Evolutionary conservation across 1,140 invertebrate species (phyloP).

Genomic region (Scaptomyza pallida): DNA sequence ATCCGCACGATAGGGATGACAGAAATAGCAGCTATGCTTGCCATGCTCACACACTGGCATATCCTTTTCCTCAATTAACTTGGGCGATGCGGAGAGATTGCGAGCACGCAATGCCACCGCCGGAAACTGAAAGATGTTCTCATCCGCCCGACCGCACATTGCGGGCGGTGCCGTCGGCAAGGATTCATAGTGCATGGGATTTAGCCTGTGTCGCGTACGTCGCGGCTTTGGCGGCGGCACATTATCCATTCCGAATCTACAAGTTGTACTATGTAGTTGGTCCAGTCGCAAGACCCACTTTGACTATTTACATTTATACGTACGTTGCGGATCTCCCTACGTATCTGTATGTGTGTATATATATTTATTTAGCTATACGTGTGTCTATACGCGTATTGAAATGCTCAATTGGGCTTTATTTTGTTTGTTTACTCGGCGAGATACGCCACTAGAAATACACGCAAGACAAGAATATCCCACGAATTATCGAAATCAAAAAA

Average conservation of each 20-base stretch:
- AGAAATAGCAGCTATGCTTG: slow-evolving; percentile 63
- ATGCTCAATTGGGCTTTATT: slow-evolving; percentile 65
- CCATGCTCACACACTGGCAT: slow-evolving; percentile 58
- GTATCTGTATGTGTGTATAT: background rate
- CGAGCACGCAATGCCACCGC: slow-evolving; percentile 59
- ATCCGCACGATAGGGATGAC: slow-evolving; percentile 61
- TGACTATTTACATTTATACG: slow-evolving; percentile 16
- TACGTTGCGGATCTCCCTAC: background rate
- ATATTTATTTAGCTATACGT: slow-evolving; percentile 8
- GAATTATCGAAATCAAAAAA: slow-evolving; percentile 74
- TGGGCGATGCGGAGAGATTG: slow-evolving; percentile 64
- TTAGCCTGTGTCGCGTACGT: slow-evolving; percentile 47
- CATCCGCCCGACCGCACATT: slow-evolving; percentile 60
- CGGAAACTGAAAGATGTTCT: slow-evolving; percentile 75
- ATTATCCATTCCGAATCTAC: slow-evolving; percentile 41
- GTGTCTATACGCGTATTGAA: slow-evolving; percentile 39
- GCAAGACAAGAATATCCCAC: slow-evolving; percentile 68
- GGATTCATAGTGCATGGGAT: slow-evolving; percentile 65
- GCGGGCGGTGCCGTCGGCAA: slow-evolving; percentile 78
- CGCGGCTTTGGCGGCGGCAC: slow-evolving; percentile 64
- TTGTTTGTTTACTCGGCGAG: slow-evolving; percentile 71
- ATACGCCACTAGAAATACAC: slow-evolving; percentile 76
- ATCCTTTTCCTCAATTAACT: slow-evolving; percentile 50
- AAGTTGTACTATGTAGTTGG: background rate
- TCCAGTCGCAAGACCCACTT: background rate